These are phyloP conservation scores for Crotalus viridis DNA, from an alignment of 2,113 vertebrate species.

Conservation along the genomic window DNA sequence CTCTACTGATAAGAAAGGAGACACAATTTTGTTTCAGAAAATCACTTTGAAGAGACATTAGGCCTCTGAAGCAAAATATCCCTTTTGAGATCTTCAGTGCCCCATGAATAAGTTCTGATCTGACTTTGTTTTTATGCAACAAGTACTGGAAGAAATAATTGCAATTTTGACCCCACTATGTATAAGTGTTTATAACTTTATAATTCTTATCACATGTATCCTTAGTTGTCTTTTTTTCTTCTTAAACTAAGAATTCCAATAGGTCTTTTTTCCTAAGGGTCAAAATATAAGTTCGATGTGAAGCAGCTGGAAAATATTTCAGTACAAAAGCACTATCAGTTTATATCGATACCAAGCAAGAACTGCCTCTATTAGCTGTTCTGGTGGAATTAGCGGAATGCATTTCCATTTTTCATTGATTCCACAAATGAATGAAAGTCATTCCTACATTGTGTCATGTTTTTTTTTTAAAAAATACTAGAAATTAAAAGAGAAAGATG, in stretches of 20 bases:
- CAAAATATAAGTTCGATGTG: background rate
- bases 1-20: background rate
- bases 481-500: constrained; percentile 9
- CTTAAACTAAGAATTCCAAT: background rate
- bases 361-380: background rate
- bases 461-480: background rate
- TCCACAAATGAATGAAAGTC: background rate
- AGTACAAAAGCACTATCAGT: background rate
- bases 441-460: background rate
- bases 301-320: background rate
- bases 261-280: background rate
- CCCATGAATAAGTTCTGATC: background rate
- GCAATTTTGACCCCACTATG: background rate
- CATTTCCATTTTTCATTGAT: background rate
- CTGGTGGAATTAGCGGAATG: background rate
- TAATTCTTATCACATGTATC: background rate
- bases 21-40: background rate
- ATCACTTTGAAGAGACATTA: background rate
- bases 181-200: background rate
- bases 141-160: too few species aligned
- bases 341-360: background rate
- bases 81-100: background rate
- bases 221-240: background rate
- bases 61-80: background rate
- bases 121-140: background rate